Conservation (phyloP, 2,888 invertebrate species). For the Thecophora atra region DNA sequence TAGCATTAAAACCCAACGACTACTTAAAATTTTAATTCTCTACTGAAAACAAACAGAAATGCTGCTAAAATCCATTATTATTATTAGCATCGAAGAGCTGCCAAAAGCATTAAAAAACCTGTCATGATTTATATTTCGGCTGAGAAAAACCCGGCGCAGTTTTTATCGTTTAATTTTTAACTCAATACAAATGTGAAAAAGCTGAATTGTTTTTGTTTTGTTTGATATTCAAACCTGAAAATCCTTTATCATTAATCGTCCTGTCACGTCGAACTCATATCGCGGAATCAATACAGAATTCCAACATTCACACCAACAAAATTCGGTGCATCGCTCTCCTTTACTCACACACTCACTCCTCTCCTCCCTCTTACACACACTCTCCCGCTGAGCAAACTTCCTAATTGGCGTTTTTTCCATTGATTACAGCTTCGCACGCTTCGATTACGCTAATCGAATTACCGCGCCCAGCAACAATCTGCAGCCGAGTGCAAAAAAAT, state of each 20-base stretch:
- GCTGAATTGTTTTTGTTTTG: neutral
- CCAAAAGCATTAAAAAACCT: neutral
- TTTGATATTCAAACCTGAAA: neutral
- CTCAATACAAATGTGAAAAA: neutral
- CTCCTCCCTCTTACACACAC: neutral
- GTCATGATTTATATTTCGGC: neutral
- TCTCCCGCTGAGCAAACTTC: neutral
- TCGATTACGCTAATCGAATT: conserved; percentile 35
- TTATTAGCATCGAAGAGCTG: too few species aligned
- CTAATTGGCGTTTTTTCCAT: conserved; percentile 25
- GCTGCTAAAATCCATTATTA: too few species aligned
- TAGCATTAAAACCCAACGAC: too few species aligned
- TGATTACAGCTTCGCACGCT: conserved; percentile 26
- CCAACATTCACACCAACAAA: neutral
- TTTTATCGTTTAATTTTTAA: too few species aligned
- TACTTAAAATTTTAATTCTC: too few species aligned
- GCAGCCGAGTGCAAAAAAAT: conserved; percentile 13
- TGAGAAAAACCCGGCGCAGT: neutral
- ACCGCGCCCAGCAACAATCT: conserved; percentile 16
- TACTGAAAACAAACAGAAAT: too few species aligned
- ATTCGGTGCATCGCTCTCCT: neutral
- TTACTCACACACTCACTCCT: neutral
- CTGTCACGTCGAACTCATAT: neutral
- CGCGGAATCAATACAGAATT: neutral
- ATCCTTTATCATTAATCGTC: neutral